A percentile compares a stretch with the other conserved stretches of the same genome.
Conservation (phyloP, 2,113 vertebrate species). For the Apteryx mantelli region DNA sequence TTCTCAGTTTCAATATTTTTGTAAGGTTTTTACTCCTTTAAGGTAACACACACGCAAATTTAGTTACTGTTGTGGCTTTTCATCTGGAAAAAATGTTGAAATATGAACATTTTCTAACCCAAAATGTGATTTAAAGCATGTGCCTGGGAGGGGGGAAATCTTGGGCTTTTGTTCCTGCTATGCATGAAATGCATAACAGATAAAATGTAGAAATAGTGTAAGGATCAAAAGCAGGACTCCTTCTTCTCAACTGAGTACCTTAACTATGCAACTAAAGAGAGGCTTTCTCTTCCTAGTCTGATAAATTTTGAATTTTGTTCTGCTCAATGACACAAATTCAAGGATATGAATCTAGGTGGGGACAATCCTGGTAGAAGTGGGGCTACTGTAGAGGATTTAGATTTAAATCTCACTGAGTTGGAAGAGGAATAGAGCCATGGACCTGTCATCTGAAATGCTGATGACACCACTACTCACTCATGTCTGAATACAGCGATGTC, state of each 20-base stretch:
- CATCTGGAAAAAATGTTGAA: neutral
- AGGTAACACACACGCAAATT: neutral
- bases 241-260: neutral
- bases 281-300: neutral
- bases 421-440: neutral
- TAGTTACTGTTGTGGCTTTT: neutral
- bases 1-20: constrained; percentile 19
- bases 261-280: neutral
- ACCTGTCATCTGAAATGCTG: neutral
- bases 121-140: neutral
- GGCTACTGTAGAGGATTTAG: neutral
- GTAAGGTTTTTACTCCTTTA: neutral
- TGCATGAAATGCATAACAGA: neutral
- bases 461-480: neutral
- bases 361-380: neutral
- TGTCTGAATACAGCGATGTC: neutral
- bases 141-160: neutral
- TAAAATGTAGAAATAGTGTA: neutral
- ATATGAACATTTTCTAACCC: neutral
- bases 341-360: neutral
- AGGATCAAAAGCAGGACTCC: neutral
- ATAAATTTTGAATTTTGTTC: neutral
- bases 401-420: neutral
- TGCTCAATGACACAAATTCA: neutral
- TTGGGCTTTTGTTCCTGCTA: neutral